Conservation (phyloP, 2,888 invertebrate species). For the Aleiodes leptofemur region DNA sequence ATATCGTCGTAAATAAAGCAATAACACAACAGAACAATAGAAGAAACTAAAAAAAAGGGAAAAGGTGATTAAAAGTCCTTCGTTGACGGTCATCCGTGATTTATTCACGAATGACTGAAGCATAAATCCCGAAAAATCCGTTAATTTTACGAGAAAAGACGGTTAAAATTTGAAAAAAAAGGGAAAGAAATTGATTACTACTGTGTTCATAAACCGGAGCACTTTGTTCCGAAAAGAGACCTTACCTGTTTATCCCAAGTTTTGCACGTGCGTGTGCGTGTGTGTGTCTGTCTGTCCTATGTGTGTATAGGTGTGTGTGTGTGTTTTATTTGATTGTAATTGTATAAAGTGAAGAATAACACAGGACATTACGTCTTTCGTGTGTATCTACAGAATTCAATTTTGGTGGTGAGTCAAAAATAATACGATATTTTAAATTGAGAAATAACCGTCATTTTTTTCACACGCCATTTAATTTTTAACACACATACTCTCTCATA, state of each 20-base stretch:
- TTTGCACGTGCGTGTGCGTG: not conserved
- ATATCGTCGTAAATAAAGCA: not conserved
- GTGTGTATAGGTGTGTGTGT: no score
- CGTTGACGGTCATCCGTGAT: not conserved
- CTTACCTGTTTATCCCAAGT: constrained; percentile 3
- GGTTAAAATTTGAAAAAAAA: not conserved
- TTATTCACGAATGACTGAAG: not conserved
- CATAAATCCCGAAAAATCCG: not conserved
- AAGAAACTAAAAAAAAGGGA: not conserved
- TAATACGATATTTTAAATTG: not conserved
- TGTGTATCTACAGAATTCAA: not conserved
- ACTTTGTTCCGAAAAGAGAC: not conserved
- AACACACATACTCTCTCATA: no score
- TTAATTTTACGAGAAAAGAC: not conserved
- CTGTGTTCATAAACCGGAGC: constrained; percentile 11
- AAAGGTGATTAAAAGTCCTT: not conserved
- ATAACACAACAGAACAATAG: not conserved
- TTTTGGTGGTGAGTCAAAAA: constrained; percentile 8
- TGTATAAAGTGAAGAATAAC: no score
- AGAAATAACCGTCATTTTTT: not conserved
- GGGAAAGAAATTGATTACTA: not conserved
- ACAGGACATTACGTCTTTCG: no score
- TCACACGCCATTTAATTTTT: no score
- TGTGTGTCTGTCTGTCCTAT: no score
- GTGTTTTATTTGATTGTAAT: no score